Conservation (phyloP, 30 jellyfish, hydroid and myxozoan genomes). For the Haliclystus octoradiatus region DNA sequence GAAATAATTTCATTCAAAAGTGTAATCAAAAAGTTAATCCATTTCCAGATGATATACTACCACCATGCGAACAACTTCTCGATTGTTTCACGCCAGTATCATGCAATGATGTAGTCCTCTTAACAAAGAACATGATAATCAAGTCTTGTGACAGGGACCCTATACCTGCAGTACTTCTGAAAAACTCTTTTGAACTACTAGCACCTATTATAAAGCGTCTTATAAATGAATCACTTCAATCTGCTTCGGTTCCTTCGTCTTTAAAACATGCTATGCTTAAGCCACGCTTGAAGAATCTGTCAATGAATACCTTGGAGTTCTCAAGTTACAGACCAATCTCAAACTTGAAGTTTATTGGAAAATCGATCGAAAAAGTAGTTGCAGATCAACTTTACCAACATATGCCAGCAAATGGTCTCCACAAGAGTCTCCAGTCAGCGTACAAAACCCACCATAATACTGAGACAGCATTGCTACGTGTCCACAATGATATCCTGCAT, state of each 20-base stretch:
- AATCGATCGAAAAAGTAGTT: background rate
- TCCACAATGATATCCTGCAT: background rate
- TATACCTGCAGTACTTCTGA: background rate
- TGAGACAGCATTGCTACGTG: background rate
- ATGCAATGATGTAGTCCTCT: background rate
- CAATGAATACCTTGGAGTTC: background rate
- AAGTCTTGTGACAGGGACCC: background rate
- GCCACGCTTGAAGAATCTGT: background rate
- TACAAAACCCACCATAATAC: background rate
- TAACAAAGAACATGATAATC: background rate
- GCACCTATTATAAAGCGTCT: background rate
- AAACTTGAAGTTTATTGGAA: background rate
- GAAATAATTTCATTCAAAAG: constrained; percentile 17
- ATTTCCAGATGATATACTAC: background rate
- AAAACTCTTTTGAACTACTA: too few species aligned
- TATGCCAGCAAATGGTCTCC: background rate
- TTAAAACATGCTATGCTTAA: background rate
- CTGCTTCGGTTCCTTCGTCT: background rate
- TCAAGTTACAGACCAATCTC: background rate
- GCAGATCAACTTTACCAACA: background rate
- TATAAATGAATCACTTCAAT: background rate
- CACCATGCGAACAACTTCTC: background rate
- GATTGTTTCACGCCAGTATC: background rate
- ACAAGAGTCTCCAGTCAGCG: background rate
- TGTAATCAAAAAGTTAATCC: background rate